Evolutionary conservation across 1,140 invertebrate species (phyloP).

Genomic region (Cotesia glomerata): DNA sequence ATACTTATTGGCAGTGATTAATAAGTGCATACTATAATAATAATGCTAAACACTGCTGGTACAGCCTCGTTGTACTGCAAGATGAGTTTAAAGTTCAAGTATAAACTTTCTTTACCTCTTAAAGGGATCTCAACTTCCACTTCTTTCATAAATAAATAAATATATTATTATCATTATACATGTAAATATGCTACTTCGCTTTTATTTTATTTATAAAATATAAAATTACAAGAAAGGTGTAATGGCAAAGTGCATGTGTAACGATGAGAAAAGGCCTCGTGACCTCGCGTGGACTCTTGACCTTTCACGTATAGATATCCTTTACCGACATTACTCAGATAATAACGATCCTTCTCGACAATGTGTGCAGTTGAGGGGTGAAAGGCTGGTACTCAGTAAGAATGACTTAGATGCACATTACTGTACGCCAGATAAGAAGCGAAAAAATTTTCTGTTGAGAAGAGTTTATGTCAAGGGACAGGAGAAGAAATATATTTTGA

Average conservation of each 20-base stretch:
- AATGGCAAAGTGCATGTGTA: slow-evolving; percentile 20
- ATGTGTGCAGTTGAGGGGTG: background rate
- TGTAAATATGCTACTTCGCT: background rate
- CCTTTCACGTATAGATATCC: slow-evolving; percentile 55
- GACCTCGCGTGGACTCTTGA: slow-evolving; percentile 56
- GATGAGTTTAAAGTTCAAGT: no score
- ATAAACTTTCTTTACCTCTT: no score
- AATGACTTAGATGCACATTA: slow-evolving; percentile 9
- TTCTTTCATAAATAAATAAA: no score
- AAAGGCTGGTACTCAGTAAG: slow-evolving; percentile 9
- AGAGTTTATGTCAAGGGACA: background rate
- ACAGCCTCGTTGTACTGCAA: no score
- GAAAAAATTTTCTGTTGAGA: no score
- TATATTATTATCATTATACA: no score
- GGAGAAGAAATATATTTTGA: background rate
- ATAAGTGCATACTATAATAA: background rate
- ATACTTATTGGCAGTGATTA: background rate
- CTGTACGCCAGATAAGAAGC: background rate
- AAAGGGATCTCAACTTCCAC: no score
- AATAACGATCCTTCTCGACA: slow-evolving; percentile 54
- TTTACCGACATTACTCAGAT: slow-evolving; percentile 51
- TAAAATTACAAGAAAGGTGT: slow-evolving; percentile 40
- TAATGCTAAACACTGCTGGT: background rate
- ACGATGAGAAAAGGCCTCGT: slow-evolving; percentile 28
- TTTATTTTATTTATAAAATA: background rate